phyloP scores from a whole-genome alignment of 2,113 vertebrate genomes.

The Stigmatopora argus region DNA sequence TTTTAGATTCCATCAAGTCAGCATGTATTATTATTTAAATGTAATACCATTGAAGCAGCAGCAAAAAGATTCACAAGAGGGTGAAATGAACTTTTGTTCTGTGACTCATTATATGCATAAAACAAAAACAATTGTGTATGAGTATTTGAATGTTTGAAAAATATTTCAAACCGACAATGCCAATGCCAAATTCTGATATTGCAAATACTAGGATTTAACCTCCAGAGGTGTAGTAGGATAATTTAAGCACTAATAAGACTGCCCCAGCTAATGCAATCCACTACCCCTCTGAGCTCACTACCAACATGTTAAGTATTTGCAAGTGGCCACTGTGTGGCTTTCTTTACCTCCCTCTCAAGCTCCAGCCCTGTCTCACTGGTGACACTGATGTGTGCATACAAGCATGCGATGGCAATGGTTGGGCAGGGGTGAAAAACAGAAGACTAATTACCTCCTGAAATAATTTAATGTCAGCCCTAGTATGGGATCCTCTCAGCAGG shows the following conservation, averaged over 20 bases:
- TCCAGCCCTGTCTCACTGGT: background rate
- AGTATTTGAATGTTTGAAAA: background rate
- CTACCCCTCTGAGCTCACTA: too few relatives aligned
- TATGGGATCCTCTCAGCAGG: constrained; percentile 72
- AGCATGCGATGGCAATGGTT: constrained; percentile 29
- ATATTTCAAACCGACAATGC: background rate
- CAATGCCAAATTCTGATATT: background rate
- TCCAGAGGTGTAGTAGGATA: background rate
- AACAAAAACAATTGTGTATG: background rate
- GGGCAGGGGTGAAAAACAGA: constrained; percentile 60
- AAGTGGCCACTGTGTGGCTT: background rate
- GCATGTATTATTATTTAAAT: constrained; percentile 26
- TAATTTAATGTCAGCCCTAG: constrained; percentile 84
- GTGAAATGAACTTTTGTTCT: constrained; percentile 24
- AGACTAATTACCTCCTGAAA: constrained; percentile 86
- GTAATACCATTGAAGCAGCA: constrained; percentile 52
- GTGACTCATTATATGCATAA: constrained; percentile 8
- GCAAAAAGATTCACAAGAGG: constrained; percentile 28
- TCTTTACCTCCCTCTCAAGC: background rate
- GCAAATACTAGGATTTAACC: background rate
- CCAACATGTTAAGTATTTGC: background rate
- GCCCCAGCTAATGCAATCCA: too few relatives aligned
- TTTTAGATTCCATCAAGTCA: constrained; percentile 44
- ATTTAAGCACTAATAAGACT: too few relatives aligned
- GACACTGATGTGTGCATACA: constrained; percentile 15